These are phyloP conservation scores for Drosophila biarmipes DNA, from an alignment of 1,140 invertebrate genomes.

Conservation along the genomic window DNA sequence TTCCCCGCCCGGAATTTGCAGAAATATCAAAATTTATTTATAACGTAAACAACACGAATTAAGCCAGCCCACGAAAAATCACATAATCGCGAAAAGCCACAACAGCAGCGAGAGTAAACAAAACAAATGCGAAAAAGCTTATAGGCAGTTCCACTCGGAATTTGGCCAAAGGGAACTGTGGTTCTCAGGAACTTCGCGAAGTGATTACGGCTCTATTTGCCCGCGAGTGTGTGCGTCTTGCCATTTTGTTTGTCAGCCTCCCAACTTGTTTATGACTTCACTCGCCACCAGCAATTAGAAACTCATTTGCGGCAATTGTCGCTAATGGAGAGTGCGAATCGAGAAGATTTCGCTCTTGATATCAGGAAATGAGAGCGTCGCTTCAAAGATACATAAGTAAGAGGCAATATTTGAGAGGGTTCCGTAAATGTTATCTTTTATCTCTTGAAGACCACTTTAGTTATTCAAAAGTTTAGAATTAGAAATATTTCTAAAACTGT, in stretches of 20 bases:
- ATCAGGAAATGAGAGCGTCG: background rate
- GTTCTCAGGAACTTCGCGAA: constrained; percentile 50
- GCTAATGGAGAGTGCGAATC: constrained; percentile 1
- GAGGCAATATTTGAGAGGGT: no score
- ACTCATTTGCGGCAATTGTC: constrained; percentile 18
- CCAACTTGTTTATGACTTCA: constrained; percentile 39
- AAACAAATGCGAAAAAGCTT: constrained; percentile 42
- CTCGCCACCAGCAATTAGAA: constrained; percentile 24
- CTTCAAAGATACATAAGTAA: no score
- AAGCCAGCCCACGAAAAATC: constrained; percentile 43
- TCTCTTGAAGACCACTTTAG: no score
- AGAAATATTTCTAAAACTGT: no score
- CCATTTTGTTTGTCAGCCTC: constrained; percentile 26
- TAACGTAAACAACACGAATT: constrained; percentile 74
- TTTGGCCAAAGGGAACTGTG: constrained; percentile 30
- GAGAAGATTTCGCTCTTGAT: constrained; percentile 1
- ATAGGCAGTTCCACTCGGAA: constrained; percentile 48
- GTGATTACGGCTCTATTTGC: constrained; percentile 16
- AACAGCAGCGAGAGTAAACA: constrained; percentile 39
- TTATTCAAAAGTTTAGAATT: no score
- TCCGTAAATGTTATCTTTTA: no score
- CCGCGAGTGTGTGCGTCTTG: constrained; percentile 14
- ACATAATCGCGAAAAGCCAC: constrained; percentile 32
- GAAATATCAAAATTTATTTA: constrained; percentile 68
- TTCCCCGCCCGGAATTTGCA: constrained; percentile 52